Base-by-base conservation (phyloP, 2,797 vertebrate species). In the Triplophysa bombifrons region DNA sequence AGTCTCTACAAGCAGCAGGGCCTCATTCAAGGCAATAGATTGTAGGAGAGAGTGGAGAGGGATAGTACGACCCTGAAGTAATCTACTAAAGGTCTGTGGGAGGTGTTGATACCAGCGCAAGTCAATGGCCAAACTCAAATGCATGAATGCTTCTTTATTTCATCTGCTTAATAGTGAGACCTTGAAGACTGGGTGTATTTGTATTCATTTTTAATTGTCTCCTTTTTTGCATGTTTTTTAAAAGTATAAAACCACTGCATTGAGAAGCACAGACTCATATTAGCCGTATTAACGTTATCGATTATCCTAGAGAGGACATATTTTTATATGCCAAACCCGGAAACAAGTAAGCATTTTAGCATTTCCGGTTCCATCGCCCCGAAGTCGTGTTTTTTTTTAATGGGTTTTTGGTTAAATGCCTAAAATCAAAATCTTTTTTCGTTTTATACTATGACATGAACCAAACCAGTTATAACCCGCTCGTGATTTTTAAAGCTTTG, bases 81-180 rank as follows among this genome's bases (percentile, higher is more conserved):
- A 92, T 87, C 86, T 87, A 76, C 81, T 87, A 80, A 81, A 68
- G 80, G 84, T 84, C 86, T 84, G 71, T 85, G 81, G 84, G 86
- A 90, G 82, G 83, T 81, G 88, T 87, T 83, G 88, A 88, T 89
- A 89, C 83, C 84, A 86, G 88, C 81, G 84, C 81, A 51, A 80
- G 83, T 88, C 90, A 80, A 85, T 86, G 85, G 84, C 85, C 83
- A 82, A 80, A 76, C 82, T 84, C 81, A 64, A 88, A 91, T 91
- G 90, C 53, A 92, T 92, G 91, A 92, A 90, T 90, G 91, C 91
- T 93, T 93, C 92, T 93, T 93, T 93, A 92, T 89, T 89, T 93
- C 92, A 92, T 92, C 91, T 87, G 87, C 71, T 88, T 86, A 80
- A 87, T 84, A 87, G 48, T 84, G 83, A 88, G 89, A 90, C 90